phyloP scores from a whole-genome alignment of 1,140 invertebrate species.

The Acromyrmex charruanus region DNA sequence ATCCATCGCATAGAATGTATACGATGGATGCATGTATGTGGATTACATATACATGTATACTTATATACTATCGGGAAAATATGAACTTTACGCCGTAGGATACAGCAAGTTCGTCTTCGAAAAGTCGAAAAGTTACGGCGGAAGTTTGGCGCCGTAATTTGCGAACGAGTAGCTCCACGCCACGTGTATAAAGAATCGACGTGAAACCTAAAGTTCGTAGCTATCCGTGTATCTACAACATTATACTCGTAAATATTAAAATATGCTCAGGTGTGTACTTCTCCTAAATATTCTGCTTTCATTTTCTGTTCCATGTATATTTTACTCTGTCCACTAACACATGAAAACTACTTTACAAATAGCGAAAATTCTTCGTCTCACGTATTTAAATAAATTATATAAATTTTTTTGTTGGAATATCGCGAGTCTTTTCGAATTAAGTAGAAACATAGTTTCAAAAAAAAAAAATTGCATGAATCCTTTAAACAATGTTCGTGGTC shows the following conservation, averaged over 20 bases:
- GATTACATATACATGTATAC: no score
- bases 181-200: slow-evolving; percentile 36
- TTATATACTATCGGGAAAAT: slow-evolving; percentile 18
- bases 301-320: not conserved
- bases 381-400: slow-evolving; percentile 35
- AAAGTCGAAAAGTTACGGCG: slow-evolving; percentile 32
- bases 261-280: not conserved
- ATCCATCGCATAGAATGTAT: not conserved
- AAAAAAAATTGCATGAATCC: slow-evolving; percentile 4
- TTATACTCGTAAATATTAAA: not conserved
- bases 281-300: not conserved
- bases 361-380: not conserved
- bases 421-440: slow-evolving; percentile 1
- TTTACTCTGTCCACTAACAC: not conserved
- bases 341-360: not conserved
- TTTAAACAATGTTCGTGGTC: slow-evolving; percentile 48
- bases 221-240: not conserved
- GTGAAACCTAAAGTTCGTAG: slow-evolving; percentile 17
- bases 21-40: not conserved
- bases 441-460: not conserved
- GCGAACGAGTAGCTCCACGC: slow-evolving; percentile 5
- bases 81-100: slow-evolving; percentile 14
- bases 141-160: slow-evolving; percentile 45
- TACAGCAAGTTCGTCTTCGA: slow-evolving; percentile 35
- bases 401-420: slow-evolving; percentile 14